Conservation (phyloP, 2,888 invertebrate genomes). For the Cosmopolites sordidus region DNA sequence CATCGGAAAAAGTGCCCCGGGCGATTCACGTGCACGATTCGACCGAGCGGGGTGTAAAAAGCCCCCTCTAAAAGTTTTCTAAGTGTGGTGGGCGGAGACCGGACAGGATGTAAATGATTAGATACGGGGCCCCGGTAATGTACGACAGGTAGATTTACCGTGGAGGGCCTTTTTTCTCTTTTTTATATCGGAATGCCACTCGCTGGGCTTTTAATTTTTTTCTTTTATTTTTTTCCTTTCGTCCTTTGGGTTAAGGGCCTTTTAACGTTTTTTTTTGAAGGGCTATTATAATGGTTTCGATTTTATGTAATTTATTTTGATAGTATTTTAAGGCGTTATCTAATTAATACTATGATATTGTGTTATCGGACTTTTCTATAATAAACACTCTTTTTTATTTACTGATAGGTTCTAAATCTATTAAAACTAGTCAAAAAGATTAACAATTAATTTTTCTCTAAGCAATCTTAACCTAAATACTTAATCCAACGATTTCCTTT, state of each 20-base stretch:
- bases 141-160: slow-evolving; percentile 30
- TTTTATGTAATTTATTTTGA: no score
- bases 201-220: slow-evolving; percentile 23
- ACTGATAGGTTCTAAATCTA: no score
- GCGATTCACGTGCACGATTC: slow-evolving; percentile 48
- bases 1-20: slow-evolving; percentile 34
- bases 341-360: no score
- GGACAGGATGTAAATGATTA: slow-evolving; percentile 47
- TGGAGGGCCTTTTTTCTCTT: background rate
- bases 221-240: slow-evolving; percentile 8
- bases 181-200: slow-evolving; percentile 10
- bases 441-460: no score
- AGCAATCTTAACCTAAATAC: no score
- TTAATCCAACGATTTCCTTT: no score
- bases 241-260: background rate
- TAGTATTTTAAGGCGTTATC: no score
- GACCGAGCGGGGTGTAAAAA: slow-evolving; percentile 40
- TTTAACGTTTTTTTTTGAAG: no score
- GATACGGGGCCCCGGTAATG: slow-evolving; percentile 37
- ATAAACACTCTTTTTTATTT: no score
- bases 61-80: slow-evolving; percentile 35
- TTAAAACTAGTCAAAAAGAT: no score
- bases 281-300: no score
- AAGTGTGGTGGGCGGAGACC: slow-evolving; percentile 42
- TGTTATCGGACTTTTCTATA: no score